Evolutionary conservation across 2,888 invertebrate genomes (phyloP), one percentile per base, ranked within the genome.

Genomic region (Gastracanthus pulcherrimus): DNA sequence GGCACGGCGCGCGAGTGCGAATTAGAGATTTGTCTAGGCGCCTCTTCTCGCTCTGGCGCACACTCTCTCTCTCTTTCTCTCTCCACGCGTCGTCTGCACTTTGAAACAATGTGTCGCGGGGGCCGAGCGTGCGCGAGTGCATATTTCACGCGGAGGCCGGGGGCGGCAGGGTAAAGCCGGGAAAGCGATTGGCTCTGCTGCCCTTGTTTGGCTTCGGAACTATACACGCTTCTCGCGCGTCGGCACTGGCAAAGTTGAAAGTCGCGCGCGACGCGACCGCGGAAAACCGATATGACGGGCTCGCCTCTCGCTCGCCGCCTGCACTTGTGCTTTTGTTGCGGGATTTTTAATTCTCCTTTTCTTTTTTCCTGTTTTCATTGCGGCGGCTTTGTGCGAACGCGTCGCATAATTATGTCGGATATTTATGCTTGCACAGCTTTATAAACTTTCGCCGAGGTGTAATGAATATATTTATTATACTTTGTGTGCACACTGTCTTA

Each of bases 131-230:
- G 70, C 11, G 55, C 55, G 55, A 71, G 51, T 71, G 70, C 38
- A 71, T 71, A 71, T 71, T 71, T 71, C 70, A 71, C 55, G n/a
- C n/a, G n/a, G n/a, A n/a, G 55, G 36, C 2, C 7, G 5, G 11
- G 16, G n/a, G n/a, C 13, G n/a, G 31, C 6, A 19, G 19, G 29
- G 29, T 11, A 13, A 16, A 60, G 60, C 6, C 13, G 55, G 36
- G n/a, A 36, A 3, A 38, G 72, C 72, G 38, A 60, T 60, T 72
- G 60, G 58, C 58, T n/a, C 38, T 19, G 7, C 23, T 19, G 55
- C 64, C 62, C 62, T 62, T 75, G 64, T 75, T 75, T 75, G 75
- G 51, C 75, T 64, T 75, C n/a, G 51, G 13, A 60, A 72, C 36
- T 19, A n/a, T 16, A 19, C 11, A 29, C n/a, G 26, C n/a, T 23